Evolutionary conservation across 2,113 vertebrate species (phyloP), one percentile per base, ranked within the genome.

Genomic region (Tetrao urogallus): DNA sequence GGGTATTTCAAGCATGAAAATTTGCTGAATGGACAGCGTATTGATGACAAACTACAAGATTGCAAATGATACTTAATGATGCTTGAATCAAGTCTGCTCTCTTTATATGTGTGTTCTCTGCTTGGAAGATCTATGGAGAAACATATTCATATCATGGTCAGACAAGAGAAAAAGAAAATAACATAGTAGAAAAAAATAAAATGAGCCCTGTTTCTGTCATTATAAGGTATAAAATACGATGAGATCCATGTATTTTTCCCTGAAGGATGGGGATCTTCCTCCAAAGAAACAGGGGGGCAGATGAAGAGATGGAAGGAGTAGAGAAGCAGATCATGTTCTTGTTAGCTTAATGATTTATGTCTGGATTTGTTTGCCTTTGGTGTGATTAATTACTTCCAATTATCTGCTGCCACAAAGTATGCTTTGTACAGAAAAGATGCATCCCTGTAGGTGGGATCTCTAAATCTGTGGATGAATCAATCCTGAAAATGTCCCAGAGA

Each of bases 1-100:
- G 65, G 61, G 16, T 92, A 78, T 88, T 93, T 95, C 93, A 95
- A 83, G 80, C 80, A 72, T 89, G 88, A 94, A 88, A 90, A 82
- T 15, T 78, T 94, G 92, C 92, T 96, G 96, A 95, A 79, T 84
- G 83, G 89, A 22, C 80, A 90, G 25, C 64, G 72, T 30, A 65
- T 19, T 52, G 32, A n/a, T 92, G 73, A 95, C 71, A 90, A 32
- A 94, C 48, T 47, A 82, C 52, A 64, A 47, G 73, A 89, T 48
- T 78, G 47, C 42, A 93, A 95, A 92, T 90, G 34, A 78, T 83
- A 54, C 57, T 93, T 90, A 86, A 90, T 84, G 77, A 65, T 61
- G 77, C 69, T 64, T 86, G 83, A 81, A 71, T 7, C 25, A 45
- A 25, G 22, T 32, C 11, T 13, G 8, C 8, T 86, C 0, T 71